Percentiles rank a stretch among this genome's conserved stretches.
Evolutionary conservation across 2,113 vertebrate genomes (phyloP).

Genomic region (Chascanopsetta lugubris): DNA sequence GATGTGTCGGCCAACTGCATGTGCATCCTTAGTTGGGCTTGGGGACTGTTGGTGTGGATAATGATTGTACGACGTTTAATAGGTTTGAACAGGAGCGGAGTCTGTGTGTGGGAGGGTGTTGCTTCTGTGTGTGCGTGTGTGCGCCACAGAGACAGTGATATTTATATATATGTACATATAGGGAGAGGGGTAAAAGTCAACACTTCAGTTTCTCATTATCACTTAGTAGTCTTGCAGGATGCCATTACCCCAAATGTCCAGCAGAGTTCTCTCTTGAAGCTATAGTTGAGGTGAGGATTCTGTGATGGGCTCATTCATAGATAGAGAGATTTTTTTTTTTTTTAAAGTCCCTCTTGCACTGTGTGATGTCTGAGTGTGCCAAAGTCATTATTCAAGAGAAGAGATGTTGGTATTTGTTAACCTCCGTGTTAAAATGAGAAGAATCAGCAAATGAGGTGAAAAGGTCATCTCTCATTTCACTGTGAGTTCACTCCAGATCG

Average conservation of each 20-base stretch:
- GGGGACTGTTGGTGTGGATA: too few relatives aligned
- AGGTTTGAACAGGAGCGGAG: too few relatives aligned
- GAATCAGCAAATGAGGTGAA: constrained; percentile 31
- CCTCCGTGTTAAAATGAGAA: constrained; percentile 45
- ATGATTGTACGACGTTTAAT: too few relatives aligned
- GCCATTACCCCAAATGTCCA: constrained; percentile 19
- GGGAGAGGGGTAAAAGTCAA: too few relatives aligned
- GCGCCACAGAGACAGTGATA: too few relatives aligned
- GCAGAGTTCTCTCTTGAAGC: constrained; percentile 31
- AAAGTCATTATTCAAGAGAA: not conserved
- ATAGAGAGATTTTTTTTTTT: not conserved
- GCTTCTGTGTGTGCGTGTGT: too few relatives aligned
- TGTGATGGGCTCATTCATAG: not conserved
- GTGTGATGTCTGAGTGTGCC: not conserved
- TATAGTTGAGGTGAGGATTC: not conserved
- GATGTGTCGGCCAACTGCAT: too few relatives aligned
- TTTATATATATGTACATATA: too few relatives aligned
- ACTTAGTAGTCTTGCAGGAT: not conserved
- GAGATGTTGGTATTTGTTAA: constrained; percentile 8
- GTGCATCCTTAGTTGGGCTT: too few relatives aligned
- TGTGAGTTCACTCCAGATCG: constrained; percentile 25
- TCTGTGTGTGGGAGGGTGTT: too few relatives aligned
- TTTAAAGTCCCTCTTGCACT: not conserved
- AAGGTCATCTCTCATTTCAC: constrained; percentile 52
- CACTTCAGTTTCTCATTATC: not conserved